Conservation (phyloP, 1,140 invertebrate genomes). For the Drosophila sp. region DNA sequence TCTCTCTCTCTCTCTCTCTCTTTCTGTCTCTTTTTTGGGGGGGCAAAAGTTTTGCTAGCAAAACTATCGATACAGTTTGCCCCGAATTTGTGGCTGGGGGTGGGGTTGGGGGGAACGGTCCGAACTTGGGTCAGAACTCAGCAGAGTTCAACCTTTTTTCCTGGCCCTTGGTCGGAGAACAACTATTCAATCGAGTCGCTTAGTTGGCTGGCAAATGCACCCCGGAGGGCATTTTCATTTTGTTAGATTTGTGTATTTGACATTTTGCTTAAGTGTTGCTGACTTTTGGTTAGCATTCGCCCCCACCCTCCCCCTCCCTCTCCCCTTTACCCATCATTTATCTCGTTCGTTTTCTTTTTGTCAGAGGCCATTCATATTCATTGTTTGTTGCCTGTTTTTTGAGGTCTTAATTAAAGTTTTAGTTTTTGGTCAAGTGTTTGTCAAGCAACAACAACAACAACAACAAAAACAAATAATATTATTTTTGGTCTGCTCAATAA, state of each 20-base stretch:
- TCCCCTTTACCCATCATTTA: neutral
- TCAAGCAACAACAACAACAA: constrained; percentile 18
- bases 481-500: constrained; percentile 13
- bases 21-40: constrained; percentile 12
- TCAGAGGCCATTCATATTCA: constrained; percentile 26
- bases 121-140: constrained; percentile 1
- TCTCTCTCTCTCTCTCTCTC: neutral
- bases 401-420: constrained; percentile 72
- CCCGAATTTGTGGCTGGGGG: neutral
- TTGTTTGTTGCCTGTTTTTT: constrained; percentile 46
- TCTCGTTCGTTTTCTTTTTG: neutral
- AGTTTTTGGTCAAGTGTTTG: constrained; percentile 58
- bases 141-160: constrained; percentile 55
- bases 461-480: neutral
- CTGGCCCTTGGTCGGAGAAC: constrained; percentile 43
- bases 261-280: constrained; percentile 81
- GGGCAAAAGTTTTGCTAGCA: constrained; percentile 34
- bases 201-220: constrained; percentile 65
- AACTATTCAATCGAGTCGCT: constrained; percentile 70
- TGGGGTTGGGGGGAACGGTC: neutral
- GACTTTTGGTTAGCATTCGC: constrained; percentile 71
- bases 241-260: constrained; percentile 73
- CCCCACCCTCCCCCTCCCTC: neutral
- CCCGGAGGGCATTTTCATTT: constrained; percentile 75
- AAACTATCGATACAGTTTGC: constrained; percentile 63